phyloP scores from a whole-genome alignment of 2,888 invertebrate species.

The Hedya salicella region DNA sequence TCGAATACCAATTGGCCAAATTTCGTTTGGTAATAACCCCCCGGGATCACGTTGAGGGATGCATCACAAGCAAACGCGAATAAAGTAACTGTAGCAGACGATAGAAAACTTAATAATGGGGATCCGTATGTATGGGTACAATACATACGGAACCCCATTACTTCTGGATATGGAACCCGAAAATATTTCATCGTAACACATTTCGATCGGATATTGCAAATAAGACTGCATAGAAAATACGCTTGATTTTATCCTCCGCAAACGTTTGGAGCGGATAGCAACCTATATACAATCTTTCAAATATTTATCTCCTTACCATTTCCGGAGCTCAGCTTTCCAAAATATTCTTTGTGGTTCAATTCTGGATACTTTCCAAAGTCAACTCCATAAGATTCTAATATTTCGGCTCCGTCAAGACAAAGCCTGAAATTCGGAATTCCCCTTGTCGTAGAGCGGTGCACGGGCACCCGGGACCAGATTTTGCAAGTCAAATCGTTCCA shows the following conservation, averaged over 20 bases:
- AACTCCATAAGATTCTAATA: constrained; percentile 35
- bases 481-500: constrained; percentile 39
- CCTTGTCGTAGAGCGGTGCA: constrained; percentile 38
- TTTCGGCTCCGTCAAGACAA: constrained; percentile 37
- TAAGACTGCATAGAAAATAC: too few relatives aligned
- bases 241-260: background rate
- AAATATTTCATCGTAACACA: too few relatives aligned
- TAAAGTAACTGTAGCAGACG: too few relatives aligned
- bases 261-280: background rate
- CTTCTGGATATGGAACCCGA: too few relatives aligned
- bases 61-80: too few relatives aligned
- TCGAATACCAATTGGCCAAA: too few relatives aligned
- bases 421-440: constrained; percentile 39
- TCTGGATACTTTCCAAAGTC: constrained; percentile 24
- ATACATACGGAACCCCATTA: too few relatives aligned
- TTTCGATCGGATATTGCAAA: too few relatives aligned
- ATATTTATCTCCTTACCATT: constrained; percentile 6
- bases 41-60: too few relatives aligned
- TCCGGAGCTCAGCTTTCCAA: background rate
- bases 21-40: too few relatives aligned
- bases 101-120: too few relatives aligned
- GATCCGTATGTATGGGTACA: too few relatives aligned
- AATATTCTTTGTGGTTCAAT: constrained; percentile 21
- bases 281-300: background rate
- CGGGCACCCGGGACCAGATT: constrained; percentile 25